Percentiles rank a stretch among this genome's conserved stretches.
phyloP scores from a whole-genome alignment of 2,797 vertebrate genomes.

The Lates japonicus region DNA sequence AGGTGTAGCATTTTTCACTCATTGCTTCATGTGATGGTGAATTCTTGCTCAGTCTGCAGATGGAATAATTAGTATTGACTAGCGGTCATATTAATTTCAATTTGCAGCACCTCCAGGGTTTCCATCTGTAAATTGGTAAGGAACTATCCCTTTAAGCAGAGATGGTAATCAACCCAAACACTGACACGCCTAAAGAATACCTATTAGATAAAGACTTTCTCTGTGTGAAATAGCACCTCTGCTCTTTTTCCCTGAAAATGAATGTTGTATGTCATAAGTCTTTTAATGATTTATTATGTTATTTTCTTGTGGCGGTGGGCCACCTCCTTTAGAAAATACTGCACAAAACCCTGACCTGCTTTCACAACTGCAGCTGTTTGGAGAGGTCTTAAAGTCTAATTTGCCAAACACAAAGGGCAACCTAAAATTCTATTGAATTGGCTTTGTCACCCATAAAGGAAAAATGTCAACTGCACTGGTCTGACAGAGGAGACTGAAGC shows the following conservation, averaged over 20 bases:
- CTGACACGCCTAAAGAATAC: not conserved
- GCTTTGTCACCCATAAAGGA: not conserved
- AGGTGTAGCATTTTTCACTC: slow-evolving; percentile 3
- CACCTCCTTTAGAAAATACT: slow-evolving; percentile 8
- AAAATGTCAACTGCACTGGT: not conserved
- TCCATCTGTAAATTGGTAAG: not conserved
- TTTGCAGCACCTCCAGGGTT: not conserved
- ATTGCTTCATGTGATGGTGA: not conserved
- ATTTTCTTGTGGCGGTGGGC: not conserved
- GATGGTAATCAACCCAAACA: not conserved
- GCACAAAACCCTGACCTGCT: slow-evolving; percentile 25
- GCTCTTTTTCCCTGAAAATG: not conserved
- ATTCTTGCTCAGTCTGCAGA: slow-evolving; percentile 3
- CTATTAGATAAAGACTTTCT: not conserved
- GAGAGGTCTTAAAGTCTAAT: slow-evolving; percentile 9
- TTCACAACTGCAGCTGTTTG: slow-evolving; percentile 7
- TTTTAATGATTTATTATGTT: slow-evolving; percentile 2
- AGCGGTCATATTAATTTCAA: not conserved
- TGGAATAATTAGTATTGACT: not conserved
- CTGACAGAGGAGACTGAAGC: not conserved
- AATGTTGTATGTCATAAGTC: not conserved
- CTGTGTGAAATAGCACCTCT: not conserved
- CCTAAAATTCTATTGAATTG: slow-evolving; percentile 6
- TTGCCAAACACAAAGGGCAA: slow-evolving; percentile 22
- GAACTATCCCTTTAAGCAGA: not conserved